Conservation (phyloP, 2,888 invertebrate genomes). For the Pristionchus maxplancki region DNA sequence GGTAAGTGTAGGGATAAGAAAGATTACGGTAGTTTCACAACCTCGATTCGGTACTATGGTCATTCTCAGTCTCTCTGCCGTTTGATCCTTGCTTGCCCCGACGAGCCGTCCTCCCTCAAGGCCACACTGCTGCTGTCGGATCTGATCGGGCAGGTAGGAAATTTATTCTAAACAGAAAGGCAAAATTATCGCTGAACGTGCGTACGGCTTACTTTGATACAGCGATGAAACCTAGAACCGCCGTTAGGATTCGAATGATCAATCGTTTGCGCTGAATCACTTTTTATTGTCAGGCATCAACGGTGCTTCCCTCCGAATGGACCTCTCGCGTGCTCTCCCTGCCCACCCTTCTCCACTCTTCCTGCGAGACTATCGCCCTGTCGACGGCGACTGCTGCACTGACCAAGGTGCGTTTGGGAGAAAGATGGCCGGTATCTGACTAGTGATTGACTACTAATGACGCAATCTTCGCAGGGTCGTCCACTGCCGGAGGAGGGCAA, state of each 20-base stretch:
- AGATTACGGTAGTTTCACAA: too few relatives aligned
- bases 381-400: slow-evolving; percentile 58
- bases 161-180: neutral
- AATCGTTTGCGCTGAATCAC: neutral
- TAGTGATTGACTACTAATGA: neutral
- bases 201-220: neutral
- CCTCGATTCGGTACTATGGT: too few relatives aligned
- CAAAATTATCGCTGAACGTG: too few relatives aligned
- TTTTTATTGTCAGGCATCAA: slow-evolving; percentile 54
- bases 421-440: too few relatives aligned
- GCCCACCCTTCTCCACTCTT: slow-evolving; percentile 68
- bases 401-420: neutral
- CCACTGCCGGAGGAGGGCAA: slow-evolving; percentile 44
- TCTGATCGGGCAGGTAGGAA: slow-evolving; percentile 62
- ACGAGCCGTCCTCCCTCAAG: slow-evolving; percentile 70
- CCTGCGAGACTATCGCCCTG: slow-evolving; percentile 59
- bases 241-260: neutral
- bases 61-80: slow-evolving; percentile 71
- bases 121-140: slow-evolving; percentile 74
- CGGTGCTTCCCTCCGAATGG: slow-evolving; percentile 70
- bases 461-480: neutral
- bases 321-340: slow-evolving; percentile 65
- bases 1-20: neutral
- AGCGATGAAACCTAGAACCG: neutral
- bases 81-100: slow-evolving; percentile 69